These are phyloP conservation scores for Pseudomyrmex pallidus DNA, from an alignment of 1,140 invertebrate genomes.

Conservation along the genomic window DNA sequence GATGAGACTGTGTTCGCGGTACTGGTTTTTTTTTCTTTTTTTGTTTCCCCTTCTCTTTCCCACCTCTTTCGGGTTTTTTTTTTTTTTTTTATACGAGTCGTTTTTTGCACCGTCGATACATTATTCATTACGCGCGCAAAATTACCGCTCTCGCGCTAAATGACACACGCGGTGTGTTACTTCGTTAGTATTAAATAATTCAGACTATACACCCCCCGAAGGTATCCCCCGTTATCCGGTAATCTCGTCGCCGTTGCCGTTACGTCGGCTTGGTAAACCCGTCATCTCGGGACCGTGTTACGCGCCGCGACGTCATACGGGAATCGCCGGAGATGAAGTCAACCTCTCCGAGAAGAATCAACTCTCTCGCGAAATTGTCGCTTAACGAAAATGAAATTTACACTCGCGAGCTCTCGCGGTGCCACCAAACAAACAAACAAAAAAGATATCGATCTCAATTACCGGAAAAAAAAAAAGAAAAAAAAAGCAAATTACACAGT, in stretches of 20 bases:
- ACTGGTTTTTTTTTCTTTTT: not conserved
- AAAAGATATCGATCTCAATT: not conserved
- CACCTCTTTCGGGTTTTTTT: not conserved
- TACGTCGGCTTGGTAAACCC: slow-evolving; percentile 35
- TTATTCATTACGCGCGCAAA: slow-evolving; percentile 20
- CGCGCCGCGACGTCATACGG: slow-evolving; percentile 15
- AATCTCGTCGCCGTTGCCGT: slow-evolving; percentile 44
- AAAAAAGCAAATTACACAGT: not conserved
- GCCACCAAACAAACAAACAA: not conserved
- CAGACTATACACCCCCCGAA: slow-evolving; percentile 11
- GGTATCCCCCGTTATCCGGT: slow-evolving; percentile 5
- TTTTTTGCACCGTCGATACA: not conserved
- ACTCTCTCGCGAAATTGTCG: not conserved
- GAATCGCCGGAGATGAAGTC: slow-evolving; percentile 15
- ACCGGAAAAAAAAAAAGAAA: not conserved
- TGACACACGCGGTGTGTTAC: slow-evolving; percentile 17
- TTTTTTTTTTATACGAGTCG: not conserved
- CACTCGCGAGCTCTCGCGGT: not conserved
- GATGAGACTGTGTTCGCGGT: not conserved
- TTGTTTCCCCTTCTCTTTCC: too few relatives aligned
- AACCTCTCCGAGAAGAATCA: not conserved
- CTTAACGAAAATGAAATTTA: not conserved
- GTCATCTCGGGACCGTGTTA: slow-evolving; percentile 14
- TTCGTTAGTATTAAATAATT: slow-evolving; percentile 37
- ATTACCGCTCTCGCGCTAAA: not conserved